Conservation (phyloP, 2,797 vertebrate species). For the Rhinatrema bivittatum region DNA sequence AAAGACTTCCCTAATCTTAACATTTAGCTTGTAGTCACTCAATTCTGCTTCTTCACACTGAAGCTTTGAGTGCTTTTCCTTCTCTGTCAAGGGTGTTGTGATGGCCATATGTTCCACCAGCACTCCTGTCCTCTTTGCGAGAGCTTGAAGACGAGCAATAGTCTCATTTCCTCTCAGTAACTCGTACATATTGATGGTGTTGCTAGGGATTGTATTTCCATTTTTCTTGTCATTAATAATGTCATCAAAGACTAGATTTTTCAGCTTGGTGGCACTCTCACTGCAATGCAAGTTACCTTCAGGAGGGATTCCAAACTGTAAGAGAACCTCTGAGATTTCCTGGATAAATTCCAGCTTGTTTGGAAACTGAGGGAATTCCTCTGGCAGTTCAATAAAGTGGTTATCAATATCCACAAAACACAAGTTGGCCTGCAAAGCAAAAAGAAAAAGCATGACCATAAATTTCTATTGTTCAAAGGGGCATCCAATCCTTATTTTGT, state of each 20-base stretch:
- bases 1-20: slow-evolving; percentile 91
- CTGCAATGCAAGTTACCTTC: slow-evolving; percentile 60
- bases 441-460: too few species aligned
- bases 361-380: slow-evolving; percentile 89
- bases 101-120: slow-evolving; percentile 68
- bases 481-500: too few species aligned
- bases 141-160: slow-evolving; percentile 76
- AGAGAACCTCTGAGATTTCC: slow-evolving; percentile 84
- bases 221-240: slow-evolving; percentile 88
- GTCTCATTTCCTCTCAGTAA: slow-evolving; percentile 82
- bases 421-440: slow-evolving; percentile 77
- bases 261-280: slow-evolving; percentile 58
- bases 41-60: slow-evolving; percentile 72
- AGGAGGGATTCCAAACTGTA: slow-evolving; percentile 72
- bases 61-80: slow-evolving; percentile 53
- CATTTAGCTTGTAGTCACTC: slow-evolving; percentile 76
- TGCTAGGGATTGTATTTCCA: slow-evolving; percentile 77
- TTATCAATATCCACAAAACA: slow-evolving; percentile 97
- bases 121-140: slow-evolving; percentile 78
- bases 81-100: slow-evolving; percentile 43
- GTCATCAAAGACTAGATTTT: slow-evolving; percentile 77
- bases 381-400: slow-evolving; percentile 82
- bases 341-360: slow-evolving; percentile 86
- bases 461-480: too few species aligned
- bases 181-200: slow-evolving; percentile 77